phyloP scores from a whole-genome alignment of 92 coral and sea anemone genomes.

The Isaurus tuberculatus region DNA sequence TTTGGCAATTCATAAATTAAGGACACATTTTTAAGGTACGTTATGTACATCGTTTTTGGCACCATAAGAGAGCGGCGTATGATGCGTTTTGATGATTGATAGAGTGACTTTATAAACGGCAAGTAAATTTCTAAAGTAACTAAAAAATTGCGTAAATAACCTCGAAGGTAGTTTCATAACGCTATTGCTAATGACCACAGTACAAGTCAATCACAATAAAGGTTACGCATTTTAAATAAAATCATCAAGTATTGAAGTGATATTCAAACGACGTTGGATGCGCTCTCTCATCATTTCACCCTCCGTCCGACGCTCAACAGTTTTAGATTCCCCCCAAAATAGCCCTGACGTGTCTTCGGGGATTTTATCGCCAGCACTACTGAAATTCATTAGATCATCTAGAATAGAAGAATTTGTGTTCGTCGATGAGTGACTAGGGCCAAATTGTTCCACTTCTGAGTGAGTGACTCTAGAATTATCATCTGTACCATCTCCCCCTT shows the following conservation, averaged over 20 bases:
- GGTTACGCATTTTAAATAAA: neutral
- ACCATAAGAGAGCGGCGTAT: no score
- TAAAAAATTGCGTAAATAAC: no score
- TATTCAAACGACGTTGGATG: conserved; percentile 26
- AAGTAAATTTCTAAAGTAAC: no score
- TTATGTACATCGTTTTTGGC: no score
- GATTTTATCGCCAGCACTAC: neutral
- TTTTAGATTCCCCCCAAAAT: neutral
- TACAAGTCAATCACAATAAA: no score
- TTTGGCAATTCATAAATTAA: no score
- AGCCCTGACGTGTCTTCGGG: neutral
- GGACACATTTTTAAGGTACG: no score
- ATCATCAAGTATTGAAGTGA: conserved; percentile 38
- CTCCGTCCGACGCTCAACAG: neutral
- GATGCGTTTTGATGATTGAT: no score
- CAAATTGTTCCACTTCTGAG: neutral
- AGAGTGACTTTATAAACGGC: no score
- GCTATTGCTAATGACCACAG: no score
- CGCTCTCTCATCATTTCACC: conserved; percentile 6
- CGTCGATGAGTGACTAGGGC: neutral
- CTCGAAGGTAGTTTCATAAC: no score
- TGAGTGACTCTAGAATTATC: neutral
- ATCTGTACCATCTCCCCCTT: neutral
- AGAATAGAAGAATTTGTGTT: neutral
- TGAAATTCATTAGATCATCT: conserved; percentile 20